Base-by-base conservation (phyloP, 2,888 invertebrate genomes). In the Carterocephalus palaemon region DNA sequence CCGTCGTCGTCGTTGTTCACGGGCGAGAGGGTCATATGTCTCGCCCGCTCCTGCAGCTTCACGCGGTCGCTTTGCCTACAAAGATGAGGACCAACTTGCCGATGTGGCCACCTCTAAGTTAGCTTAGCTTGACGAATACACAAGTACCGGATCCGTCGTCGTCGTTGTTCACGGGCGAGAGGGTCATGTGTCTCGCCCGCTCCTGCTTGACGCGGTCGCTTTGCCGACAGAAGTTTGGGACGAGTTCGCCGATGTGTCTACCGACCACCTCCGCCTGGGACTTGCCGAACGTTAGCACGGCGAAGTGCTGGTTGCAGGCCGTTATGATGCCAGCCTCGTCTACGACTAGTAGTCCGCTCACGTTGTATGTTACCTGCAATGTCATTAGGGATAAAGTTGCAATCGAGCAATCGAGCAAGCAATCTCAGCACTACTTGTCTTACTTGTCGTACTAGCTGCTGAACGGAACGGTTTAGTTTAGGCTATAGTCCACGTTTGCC, bases 281-380 rank as follows among this genome's bases (percentile, higher is more conserved):
- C 59, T 90, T 91, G 19, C 92, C 92, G 67, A 91, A 91, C 41
- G 92, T 88, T 51, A 91, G 70, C 74, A 89, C 88, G 0, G 90
- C 88, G 61, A 92, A 92, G 70, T 91, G 90, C 55, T 91, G 90
- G 69, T 92, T 92, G 57, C 91, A 90, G 0, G 89, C 90, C 2
- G 90, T 89, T 52, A 92, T 89, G 1, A 84, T 75, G n/a, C 91
- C 91, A 47, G 83, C 73, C 6, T 90, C 89, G 52, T 89, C 88
- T 0, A 92, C 83, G 2, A 91, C 90, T 8, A 92, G 77, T 10
- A 92, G 73, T 2, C 92, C 92, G 64, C 91, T 91, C 26, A 92
- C 89, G 62, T 90, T 91, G 60, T 85, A 88, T 28, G 89, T 89
- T 8, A 90, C 89, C 89, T 89, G 54, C 37, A 51, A 46, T 24